Conservation (phyloP, 2,113 vertebrate species). For the Gila orcuttii region DNA sequence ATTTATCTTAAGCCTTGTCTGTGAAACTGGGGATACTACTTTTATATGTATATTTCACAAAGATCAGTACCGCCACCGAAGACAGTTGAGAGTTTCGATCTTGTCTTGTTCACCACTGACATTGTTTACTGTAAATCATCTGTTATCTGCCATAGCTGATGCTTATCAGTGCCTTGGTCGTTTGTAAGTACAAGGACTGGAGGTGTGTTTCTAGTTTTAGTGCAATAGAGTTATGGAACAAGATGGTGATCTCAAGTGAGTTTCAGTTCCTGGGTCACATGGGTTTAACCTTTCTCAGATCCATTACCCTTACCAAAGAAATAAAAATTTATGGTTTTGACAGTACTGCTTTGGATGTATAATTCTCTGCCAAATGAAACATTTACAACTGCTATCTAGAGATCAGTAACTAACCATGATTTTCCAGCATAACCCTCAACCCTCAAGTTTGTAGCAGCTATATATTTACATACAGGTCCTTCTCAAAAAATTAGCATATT, state of each 20-base stretch:
- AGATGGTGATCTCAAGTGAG: neutral
- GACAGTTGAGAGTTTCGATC: neutral
- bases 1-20: too few relatives aligned
- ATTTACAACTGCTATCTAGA: too few relatives aligned
- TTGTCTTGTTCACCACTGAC: neutral
- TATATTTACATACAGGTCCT: neutral
- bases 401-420: constrained; percentile 6
- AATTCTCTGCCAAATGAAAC: neutral
- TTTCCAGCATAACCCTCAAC: neutral
- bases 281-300: neutral
- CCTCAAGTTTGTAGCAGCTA: neutral
- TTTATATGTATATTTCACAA: neutral
- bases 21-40: too few relatives aligned
- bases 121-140: neutral
- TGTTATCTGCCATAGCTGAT: neutral
- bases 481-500: too few relatives aligned
- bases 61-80: neutral
- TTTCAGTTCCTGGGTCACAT: neutral
- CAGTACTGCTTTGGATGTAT: neutral
- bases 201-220: neutral
- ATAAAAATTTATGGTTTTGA: neutral
- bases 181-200: neutral
- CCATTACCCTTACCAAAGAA: neutral
- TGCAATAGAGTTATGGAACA: neutral
- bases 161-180: neutral